Percentiles rank a stretch among this genome's conserved stretches.
These are phyloP conservation scores for Aradus depressus DNA, from an alignment of 2,888 invertebrate species.

Conservation along the genomic window DNA sequence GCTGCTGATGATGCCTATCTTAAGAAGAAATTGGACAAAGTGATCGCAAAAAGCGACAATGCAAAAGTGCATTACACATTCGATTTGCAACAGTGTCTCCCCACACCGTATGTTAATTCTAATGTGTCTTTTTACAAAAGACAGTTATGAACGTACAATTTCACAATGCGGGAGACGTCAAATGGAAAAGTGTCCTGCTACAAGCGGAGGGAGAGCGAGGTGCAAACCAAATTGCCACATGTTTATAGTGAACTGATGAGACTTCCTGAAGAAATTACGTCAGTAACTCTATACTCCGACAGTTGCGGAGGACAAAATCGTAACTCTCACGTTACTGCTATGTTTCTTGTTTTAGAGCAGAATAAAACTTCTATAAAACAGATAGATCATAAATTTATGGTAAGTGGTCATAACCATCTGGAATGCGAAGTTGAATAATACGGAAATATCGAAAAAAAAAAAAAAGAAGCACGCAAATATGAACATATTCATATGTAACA, in stretches of 20 bases:
- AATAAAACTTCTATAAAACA: constrained; percentile 22
- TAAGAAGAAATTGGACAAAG: constrained; percentile 14
- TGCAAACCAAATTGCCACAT: constrained; percentile 31
- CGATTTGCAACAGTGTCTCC: constrained; percentile 24
- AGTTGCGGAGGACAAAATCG: constrained; percentile 31
- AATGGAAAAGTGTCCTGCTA: constrained; percentile 9
- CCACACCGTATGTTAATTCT: constrained; percentile 18
- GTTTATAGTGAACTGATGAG: no score
- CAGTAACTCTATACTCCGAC: constrained; percentile 28
- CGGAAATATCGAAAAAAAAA: no score
- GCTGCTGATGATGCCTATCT: constrained; percentile 18
- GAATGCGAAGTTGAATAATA: constrained; percentile 29
- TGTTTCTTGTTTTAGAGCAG: constrained; percentile 26
- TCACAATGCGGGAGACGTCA: constrained; percentile 4
- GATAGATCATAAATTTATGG: constrained; percentile 30
- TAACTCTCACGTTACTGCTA: constrained; percentile 29
- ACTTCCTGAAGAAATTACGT: no score
- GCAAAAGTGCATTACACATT: constrained; percentile 19
- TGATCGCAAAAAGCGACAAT: constrained; percentile 14
- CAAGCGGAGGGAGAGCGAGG: constrained; percentile 31
- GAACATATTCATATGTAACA: no score
- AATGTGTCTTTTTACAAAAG: constrained; percentile 14
- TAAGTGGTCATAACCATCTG: constrained; percentile 29
- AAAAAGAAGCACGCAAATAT: constrained; percentile 28
- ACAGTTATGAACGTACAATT: constrained; percentile 16